Evolutionary conservation across 1,140 invertebrate genomes (phyloP).

Genomic region (Pseudomyrmex sp.): DNA sequence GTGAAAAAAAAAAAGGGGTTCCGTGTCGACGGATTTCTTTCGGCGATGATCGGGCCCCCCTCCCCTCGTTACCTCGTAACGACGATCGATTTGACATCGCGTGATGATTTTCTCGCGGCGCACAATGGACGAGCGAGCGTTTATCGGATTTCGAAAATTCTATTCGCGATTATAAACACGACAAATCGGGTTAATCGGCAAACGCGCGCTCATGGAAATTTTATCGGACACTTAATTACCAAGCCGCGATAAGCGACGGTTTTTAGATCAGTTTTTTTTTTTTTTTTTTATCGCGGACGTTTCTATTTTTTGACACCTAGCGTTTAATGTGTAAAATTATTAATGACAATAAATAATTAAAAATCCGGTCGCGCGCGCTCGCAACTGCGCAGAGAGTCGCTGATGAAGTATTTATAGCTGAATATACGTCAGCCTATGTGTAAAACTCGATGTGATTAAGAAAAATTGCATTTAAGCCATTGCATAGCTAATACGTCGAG

Average conservation of each 20-base stretch:
- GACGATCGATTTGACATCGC: slow-evolving; percentile 65
- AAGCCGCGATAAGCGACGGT: not conserved
- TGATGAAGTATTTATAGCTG: slow-evolving; percentile 34
- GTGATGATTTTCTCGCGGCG: slow-evolving; percentile 51
- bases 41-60: slow-evolving; percentile 45
- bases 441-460: slow-evolving; percentile 40
- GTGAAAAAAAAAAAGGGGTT: slow-evolving; percentile 52
- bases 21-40: slow-evolving; percentile 49
- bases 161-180: slow-evolving; percentile 4
- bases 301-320: no score
- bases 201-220: no score
- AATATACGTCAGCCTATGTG: slow-evolving; percentile 28
- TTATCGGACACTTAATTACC: not conserved
- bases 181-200: not conserved
- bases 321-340: not conserved
- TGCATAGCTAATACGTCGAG: slow-evolving; percentile 49
- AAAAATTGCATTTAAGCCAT: slow-evolving; percentile 52
- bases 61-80: slow-evolving; percentile 59
- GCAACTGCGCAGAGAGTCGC: not conserved
- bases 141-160: not conserved
- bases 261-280: not conserved
- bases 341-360: not conserved
- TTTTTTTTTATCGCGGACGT: not conserved
- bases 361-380: not conserved
- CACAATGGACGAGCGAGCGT: slow-evolving; percentile 32